Evolutionary conservation across 1,140 invertebrate genomes (phyloP), one percentile per base, ranked within the genome.

Genomic region (Rhysida immarginata): DNA sequence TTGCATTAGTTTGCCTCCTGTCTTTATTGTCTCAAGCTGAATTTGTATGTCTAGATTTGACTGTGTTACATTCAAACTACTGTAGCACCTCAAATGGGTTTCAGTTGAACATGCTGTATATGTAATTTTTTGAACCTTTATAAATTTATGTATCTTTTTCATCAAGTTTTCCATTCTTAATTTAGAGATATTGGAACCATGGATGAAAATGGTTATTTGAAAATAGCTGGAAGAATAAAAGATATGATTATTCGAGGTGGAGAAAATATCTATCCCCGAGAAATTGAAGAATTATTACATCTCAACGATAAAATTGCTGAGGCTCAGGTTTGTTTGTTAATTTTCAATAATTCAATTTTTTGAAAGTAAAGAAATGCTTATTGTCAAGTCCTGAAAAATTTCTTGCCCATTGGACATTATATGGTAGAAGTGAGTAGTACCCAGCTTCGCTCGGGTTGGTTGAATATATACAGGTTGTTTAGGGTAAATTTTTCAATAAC

Each of bases 231-330:
- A 13, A 61, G 78, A 14, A 69, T 69, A 2, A 79, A 76, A 58
- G 77, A 78, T 55, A 68, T 78, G 71, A 72, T 79, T 18, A 77
- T 79, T 42, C 64, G 77, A 35, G 77, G 78, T 45, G 78, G 77
- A 26, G 77, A 78, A 60, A 80, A 79, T 63, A 68, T 80, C 43
- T 72, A 72, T 54, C 76, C 77, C 1, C 61, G 66, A 54, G 78
- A 79, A 62, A 70, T 79, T 52, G 78, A 80, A 63, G 67, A 78
- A 41, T 68, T 75, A 41, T 60, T 78, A 2, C 70, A 72, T 56
- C 68, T 64, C 45, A 72, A 78, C 67, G 73, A 73, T 2, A 63
- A 65, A 20, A 63, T 78, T n/a, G 68, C 66, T 54, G 73, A 77
- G 63, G 73, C 70, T 16, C 45, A 56, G n/a, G 55, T 54, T n/a